Evolutionary conservation across 2,888 invertebrate species (phyloP).

Genomic region (Pyrocoelia pectoralis): DNA sequence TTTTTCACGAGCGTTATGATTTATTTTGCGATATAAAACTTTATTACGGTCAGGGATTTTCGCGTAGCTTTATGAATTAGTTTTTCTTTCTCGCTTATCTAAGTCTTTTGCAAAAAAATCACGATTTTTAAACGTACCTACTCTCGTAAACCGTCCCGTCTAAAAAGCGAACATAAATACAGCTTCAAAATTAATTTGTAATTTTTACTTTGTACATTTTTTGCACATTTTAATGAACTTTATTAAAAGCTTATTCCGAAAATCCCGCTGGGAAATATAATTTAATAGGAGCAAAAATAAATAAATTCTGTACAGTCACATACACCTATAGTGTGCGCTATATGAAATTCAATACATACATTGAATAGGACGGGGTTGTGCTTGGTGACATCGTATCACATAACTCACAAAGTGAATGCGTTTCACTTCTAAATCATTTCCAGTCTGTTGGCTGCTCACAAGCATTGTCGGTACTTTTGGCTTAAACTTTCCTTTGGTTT

Average conservation of each 20-base stretch:
- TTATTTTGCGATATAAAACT: constrained; percentile 48
- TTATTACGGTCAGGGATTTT: constrained; percentile 49
- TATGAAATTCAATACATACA: constrained; percentile 54
- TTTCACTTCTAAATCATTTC: constrained; percentile 55
- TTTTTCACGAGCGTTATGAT: constrained; percentile 48
- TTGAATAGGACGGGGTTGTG: constrained; percentile 49
- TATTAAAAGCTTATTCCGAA: background rate
- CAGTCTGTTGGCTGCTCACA: constrained; percentile 52
- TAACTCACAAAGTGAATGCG: constrained; percentile 52
- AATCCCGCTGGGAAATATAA: background rate
- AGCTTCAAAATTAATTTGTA: constrained; percentile 27
- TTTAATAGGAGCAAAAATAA: constrained; percentile 26
- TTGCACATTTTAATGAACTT: background rate
- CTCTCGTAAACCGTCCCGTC: constrained; percentile 2
- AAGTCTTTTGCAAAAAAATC: constrained; percentile 40
- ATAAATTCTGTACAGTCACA: constrained; percentile 36
- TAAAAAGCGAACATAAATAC: constrained; percentile 17
- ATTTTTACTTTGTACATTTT: constrained; percentile 16
- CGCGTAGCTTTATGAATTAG: constrained; percentile 48
- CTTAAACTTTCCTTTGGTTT: constrained; percentile 39
- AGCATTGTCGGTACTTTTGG: constrained; percentile 50
- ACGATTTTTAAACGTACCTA: constrained; percentile 28
- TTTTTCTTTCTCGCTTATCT: constrained; percentile 44
- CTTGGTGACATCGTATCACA: constrained; percentile 52
- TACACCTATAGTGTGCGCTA: constrained; percentile 35